phyloP scores from a whole-genome alignment of 2,888 invertebrate genomes.

The Macrophya annulata region DNA sequence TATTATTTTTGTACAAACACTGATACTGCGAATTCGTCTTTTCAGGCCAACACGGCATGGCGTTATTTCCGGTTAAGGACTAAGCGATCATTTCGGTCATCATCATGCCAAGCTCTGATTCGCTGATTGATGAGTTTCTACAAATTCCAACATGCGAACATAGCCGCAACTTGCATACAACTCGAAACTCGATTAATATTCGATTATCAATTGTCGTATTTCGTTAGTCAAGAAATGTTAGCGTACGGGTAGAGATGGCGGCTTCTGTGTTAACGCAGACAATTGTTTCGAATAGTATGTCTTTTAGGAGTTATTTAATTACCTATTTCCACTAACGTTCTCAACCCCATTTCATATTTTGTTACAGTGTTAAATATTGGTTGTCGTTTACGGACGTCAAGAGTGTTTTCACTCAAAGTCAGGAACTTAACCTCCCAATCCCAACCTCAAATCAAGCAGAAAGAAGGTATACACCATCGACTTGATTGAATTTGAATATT shows the following conservation, averaged over 20 bases:
- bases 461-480: slow-evolving; percentile 58
- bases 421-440: slow-evolving; percentile 63
- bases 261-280: slow-evolving; percentile 62
- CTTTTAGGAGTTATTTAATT: not conserved
- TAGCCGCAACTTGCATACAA: not conserved
- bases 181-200: not conserved
- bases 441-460: slow-evolving; percentile 57
- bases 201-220: not conserved
- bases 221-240: too few species aligned
- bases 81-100: slow-evolving; percentile 22
- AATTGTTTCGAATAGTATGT: slow-evolving; percentile 64
- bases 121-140: not conserved
- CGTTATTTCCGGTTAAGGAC: slow-evolving; percentile 63
- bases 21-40: slow-evolving; percentile 59
- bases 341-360: not conserved
- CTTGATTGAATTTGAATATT: not conserved
- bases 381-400: slow-evolving; percentile 57
- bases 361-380: slow-evolving; percentile 58
- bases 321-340: not conserved
- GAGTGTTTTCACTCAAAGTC: slow-evolving; percentile 54
- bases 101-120: slow-evolving; percentile 1
- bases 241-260: slow-evolving; percentile 60
- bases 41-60: slow-evolving; percentile 66
- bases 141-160: not conserved
- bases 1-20: slow-evolving; percentile 57